Evolutionary conservation across 2,113 vertebrate species (phyloP).

Genomic region (Cyanoramphus novaezelandiae): DNA sequence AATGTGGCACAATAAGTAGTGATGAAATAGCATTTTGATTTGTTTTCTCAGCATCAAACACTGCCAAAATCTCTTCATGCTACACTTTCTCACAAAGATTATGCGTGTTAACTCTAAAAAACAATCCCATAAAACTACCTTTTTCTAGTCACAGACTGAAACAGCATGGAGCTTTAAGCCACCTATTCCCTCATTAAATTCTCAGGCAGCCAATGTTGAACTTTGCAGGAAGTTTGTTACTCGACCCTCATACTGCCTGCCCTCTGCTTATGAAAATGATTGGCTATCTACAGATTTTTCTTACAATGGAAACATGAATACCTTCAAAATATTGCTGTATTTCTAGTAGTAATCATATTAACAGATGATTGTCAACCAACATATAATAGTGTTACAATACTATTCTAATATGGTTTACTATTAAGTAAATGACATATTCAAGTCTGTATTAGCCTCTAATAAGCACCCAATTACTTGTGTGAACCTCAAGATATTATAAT

Average conservation of each 20-base stretch:
- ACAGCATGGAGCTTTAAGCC: neutral
- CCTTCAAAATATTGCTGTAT: neutral
- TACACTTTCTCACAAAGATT: neutral
- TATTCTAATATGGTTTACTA: neutral
- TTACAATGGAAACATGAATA: neutral
- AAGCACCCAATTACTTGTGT: neutral
- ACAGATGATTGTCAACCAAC: neutral
- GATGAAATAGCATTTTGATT: slow-evolving; percentile 33
- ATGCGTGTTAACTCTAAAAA: slow-evolving; percentile 6
- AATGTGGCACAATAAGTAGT: neutral
- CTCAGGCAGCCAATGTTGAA: neutral
- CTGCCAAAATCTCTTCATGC: neutral
- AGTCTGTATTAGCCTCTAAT: neutral
- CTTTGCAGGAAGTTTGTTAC: neutral
- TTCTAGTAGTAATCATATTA: neutral
- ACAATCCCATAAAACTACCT: neutral
- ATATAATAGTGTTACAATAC: neutral
- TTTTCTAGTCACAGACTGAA: neutral
- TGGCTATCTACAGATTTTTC: neutral
- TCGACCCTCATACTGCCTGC: fast-evolving
- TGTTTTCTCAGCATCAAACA: slow-evolving; percentile 25
- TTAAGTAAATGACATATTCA: neutral
- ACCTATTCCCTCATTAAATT: neutral
- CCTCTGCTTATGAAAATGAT: neutral
- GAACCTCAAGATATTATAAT: neutral